Evolutionary conservation across 2,888 invertebrate genomes (phyloP).

Genomic region (Onchidella celtica): DNA sequence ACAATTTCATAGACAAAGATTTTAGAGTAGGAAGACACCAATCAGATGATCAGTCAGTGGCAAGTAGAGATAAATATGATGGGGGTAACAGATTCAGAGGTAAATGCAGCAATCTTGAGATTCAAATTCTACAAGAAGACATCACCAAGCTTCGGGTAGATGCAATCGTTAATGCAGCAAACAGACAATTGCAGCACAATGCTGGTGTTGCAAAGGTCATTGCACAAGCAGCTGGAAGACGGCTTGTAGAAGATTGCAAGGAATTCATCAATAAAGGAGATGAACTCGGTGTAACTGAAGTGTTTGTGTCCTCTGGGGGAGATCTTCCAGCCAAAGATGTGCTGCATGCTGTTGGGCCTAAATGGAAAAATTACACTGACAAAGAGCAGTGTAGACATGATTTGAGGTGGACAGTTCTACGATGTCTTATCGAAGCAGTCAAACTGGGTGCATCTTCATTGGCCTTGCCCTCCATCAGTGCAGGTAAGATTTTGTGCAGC

Average conservation of each 20-base stretch:
- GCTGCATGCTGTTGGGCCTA: constrained; percentile 51
- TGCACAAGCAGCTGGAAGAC: constrained; percentile 38
- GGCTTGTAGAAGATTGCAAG: constrained; percentile 31
- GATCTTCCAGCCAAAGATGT: constrained; percentile 36
- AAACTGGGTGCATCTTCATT: not conserved
- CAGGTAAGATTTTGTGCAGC: too few species aligned
- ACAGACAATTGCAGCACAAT: constrained; percentile 31
- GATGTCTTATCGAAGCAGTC: constrained; percentile 41
- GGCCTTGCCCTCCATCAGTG: constrained; percentile 38
- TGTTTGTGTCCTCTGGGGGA: constrained; percentile 44
- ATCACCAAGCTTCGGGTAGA: constrained; percentile 48
- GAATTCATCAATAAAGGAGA: not conserved
- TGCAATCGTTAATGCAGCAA: constrained; percentile 53
- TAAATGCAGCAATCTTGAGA: constrained; percentile 10
- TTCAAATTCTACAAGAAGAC: constrained; percentile 36
- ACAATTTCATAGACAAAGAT: too few species aligned
- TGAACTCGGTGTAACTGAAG: constrained; percentile 24
- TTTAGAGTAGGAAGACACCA: too few species aligned
- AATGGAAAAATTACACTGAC: constrained; percentile 45
- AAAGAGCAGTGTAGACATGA: constrained; percentile 8
- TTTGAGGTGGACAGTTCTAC: constrained; percentile 33
- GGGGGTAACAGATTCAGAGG: not conserved
- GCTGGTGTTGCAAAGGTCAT: constrained; percentile 52
- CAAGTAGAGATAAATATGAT: not conserved
- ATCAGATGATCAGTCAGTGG: too few species aligned